Percentiles rank a stretch among this genome's conserved stretches.
Conservation (phyloP, 2,113 vertebrate genomes). For the Callipepla californica region DNA sequence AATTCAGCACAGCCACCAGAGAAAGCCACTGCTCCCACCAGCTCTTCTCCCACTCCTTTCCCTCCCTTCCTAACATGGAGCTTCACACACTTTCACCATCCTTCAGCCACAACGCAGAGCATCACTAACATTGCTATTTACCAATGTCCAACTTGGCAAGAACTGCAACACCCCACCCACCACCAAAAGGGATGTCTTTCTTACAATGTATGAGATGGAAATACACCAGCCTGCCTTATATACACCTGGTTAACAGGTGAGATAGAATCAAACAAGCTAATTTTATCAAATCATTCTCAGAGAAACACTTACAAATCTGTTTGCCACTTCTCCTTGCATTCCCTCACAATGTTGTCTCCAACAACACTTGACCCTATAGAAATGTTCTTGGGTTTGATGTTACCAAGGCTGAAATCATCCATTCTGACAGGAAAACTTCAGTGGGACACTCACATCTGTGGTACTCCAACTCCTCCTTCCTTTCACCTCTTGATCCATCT, state of each 20-base stretch:
- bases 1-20: constrained; percentile 27
- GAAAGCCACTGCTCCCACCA: constrained; percentile 4
- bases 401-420: constrained; percentile 41
- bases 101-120: not conserved
- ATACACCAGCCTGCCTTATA: not conserved
- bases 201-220: not conserved
- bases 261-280: not conserved
- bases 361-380: constrained; percentile 15
- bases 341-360: not conserved
- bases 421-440: constrained; percentile 39
- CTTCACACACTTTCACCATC: constrained; percentile 33
- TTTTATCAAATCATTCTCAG: not conserved
- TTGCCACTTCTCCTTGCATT: not conserved
- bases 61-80: accelerated
- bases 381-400: not conserved
- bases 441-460: constrained; percentile 28
- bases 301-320: not conserved
- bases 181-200: not conserved
- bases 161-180: not conserved
- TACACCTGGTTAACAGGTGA: not conserved
- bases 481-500: not conserved
- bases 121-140: not conserved
- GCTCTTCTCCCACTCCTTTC: constrained; percentile 5
- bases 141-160: not conserved
- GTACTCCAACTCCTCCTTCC: not conserved